Percentiles rank a stretch among this genome's conserved stretches.
These are phyloP conservation scores for Oreochromis spilurus DNA, from an alignment of 2,113 vertebrate genomes.

Conservation along the genomic window DNA sequence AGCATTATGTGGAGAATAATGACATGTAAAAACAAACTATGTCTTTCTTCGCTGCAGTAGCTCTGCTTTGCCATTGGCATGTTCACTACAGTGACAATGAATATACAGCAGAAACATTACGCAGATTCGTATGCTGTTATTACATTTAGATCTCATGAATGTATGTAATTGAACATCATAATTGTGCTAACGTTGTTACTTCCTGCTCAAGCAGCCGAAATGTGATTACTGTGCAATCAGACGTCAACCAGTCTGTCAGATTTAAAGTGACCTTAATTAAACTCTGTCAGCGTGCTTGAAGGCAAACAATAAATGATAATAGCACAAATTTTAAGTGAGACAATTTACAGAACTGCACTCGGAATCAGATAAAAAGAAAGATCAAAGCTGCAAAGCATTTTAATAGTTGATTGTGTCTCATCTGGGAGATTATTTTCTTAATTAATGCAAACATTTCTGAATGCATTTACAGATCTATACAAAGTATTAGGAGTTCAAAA, in stretches of 20 bases:
- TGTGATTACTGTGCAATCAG: not conserved
- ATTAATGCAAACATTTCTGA: not conserved
- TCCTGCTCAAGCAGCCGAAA: not conserved
- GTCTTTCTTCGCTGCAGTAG: not conserved
- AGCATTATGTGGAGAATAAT: not conserved
- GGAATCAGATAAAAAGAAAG: not conserved
- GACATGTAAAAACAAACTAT: not conserved
- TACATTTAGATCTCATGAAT: not conserved
- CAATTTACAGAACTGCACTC: not conserved
- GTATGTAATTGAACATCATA: not conserved
- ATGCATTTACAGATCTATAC: not conserved
- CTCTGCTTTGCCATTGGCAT: not conserved
- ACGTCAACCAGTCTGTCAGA: not conserved
- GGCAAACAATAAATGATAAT: not conserved
- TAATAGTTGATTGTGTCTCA: not conserved
- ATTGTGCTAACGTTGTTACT: not conserved
- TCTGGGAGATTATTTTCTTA: not conserved
- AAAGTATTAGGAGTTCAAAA: not conserved
- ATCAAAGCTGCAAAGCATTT: not conserved
- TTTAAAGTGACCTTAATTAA: not conserved
- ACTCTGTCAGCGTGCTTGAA: not conserved
- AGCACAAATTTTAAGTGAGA: not conserved
- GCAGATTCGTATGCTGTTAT: not conserved
- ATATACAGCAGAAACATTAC: not conserved
- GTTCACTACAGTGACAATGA: not conserved